These are phyloP conservation scores for Enteromius mattozi DNA, from an alignment of 2,797 vertebrate species.

Conservation along the genomic window DNA sequence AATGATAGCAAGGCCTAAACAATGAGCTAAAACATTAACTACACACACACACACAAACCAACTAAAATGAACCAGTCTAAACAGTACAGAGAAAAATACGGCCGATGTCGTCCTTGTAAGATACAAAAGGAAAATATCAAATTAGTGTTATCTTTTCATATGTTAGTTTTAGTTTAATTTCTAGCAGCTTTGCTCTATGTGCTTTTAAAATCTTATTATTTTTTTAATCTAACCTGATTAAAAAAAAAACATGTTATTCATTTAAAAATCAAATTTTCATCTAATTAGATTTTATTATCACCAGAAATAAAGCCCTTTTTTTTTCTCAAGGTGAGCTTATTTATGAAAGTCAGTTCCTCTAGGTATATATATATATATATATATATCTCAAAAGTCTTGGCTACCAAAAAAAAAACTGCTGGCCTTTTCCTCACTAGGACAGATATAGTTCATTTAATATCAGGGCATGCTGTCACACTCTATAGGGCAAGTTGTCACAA, in stretches of 20 bases:
- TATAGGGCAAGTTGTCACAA: background rate
- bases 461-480: background rate
- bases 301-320: background rate
- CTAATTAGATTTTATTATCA: background rate
- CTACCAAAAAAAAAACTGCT: background rate
- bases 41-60: background rate
- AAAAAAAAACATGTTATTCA: background rate
- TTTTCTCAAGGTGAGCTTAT: background rate
- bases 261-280: background rate
- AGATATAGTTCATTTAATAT: background rate
- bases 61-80: background rate
- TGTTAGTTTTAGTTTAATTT: background rate
- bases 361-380: background rate
- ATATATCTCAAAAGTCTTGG: background rate
- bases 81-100: background rate
- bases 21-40: background rate
- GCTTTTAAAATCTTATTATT: background rate
- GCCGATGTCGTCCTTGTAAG: background rate
- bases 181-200: background rate
- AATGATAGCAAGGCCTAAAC: background rate
- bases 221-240: background rate
- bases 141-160: background rate
- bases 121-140: background rate
- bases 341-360: background rate
- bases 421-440: background rate